These are phyloP conservation scores for Copidosoma floridanum DNA, from an alignment of 1,140 invertebrate species.

Conservation along the genomic window DNA sequence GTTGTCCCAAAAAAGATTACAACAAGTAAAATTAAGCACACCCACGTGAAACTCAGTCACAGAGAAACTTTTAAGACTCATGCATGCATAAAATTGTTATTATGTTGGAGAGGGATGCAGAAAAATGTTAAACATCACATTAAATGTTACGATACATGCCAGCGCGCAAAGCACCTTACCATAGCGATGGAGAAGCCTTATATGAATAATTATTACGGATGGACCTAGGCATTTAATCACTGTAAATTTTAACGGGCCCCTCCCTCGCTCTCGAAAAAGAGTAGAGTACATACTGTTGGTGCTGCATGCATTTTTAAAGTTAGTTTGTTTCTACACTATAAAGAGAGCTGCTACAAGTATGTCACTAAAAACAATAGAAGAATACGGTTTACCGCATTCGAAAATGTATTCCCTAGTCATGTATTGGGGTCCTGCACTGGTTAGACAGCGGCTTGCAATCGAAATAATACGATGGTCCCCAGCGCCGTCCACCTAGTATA, in stretches of 20 bases:
- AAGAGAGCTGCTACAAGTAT: background rate
- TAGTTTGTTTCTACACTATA: background rate
- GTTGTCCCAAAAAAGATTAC: background rate
- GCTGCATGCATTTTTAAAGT: background rate
- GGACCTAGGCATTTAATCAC: background rate
- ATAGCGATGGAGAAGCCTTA: background rate
- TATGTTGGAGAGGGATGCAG: background rate
- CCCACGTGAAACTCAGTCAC: background rate
- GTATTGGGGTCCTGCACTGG: constrained; percentile 31
- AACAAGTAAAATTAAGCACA: background rate
- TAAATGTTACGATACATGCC: background rate
- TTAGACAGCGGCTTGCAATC: constrained; percentile 17
- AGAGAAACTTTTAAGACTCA: background rate
- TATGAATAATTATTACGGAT: background rate
- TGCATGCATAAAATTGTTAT: background rate
- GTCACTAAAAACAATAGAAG: background rate
- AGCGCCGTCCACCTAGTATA: background rate
- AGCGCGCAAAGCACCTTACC: background rate
- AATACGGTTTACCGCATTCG: background rate
- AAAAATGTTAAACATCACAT: background rate
- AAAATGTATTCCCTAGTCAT: background rate
- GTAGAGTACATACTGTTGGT: constrained; percentile 9
- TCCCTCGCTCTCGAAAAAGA: background rate
- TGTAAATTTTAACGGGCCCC: background rate
- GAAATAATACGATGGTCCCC: constrained; percentile 8